Evolutionary conservation across 2,888 invertebrate species (phyloP), one percentile per base, ranked within the genome.

Genomic region (Acanthosepion esculentum): DNA sequence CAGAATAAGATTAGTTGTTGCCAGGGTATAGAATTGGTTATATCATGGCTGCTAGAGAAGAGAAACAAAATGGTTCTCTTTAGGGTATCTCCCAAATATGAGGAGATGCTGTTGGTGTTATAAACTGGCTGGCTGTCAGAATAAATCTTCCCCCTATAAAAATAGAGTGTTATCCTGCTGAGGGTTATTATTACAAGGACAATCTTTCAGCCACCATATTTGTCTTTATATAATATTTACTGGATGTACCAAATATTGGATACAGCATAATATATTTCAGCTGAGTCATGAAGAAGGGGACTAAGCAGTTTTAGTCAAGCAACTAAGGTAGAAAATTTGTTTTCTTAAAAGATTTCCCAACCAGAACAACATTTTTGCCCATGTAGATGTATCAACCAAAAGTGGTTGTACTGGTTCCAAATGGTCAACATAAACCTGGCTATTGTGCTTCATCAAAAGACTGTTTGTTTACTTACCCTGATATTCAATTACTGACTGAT

Each of bases 401-500:
- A 78, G 78, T 78, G 78, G n/a, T 78, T n/a, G 12, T 78, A 78
- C 78, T 10, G 10, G n/a, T n/a, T n/a, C 15, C 10, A n/a, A 78
- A 78, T 15, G 78, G 78, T 18, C 78, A 33, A 78, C n/a, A 15
- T 5, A 78, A 15, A 78, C 78, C 78, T n/a, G 78, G 78, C n/a
- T 78, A 15, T n/a, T 78, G n/a, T 78, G 78, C 78, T n/a, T 78
- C 78, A 78, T 15, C 78, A 78, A 78, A 5, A 78, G 78, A 3
- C n/a, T 78, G n/a, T 78, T 78, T 78, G n/a, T 78, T 78, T 78
- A 78, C n/a, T 78, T 78, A 78, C 78, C 78, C n/a, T n/a, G n/a
- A 78, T 78, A n/a, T 78, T 78, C 78, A n/a, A n/a, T 78, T 78
- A 78, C n/a, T 78, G 78, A n/a, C 78, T 78, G 78, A 78, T 78